Evolutionary conservation across 1,140 invertebrate species (phyloP).

Genomic region (Pseudomyrmex cubaensis): DNA sequence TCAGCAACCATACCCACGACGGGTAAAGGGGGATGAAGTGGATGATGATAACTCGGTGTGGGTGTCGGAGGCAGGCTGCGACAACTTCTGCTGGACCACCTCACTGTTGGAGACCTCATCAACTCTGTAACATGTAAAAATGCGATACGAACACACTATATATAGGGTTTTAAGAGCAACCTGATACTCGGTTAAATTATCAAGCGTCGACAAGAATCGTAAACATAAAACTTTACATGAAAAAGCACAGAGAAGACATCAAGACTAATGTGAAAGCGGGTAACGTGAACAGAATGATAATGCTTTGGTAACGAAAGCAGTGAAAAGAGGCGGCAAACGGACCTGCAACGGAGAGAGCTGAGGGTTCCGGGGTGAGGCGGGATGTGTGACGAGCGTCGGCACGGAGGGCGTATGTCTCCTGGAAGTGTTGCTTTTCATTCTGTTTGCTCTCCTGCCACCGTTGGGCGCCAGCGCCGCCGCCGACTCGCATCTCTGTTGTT

Average conservation of each 20-base stretch:
- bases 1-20: conserved; percentile 89
- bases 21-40: conserved; percentile 84
- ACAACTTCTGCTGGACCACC: conserved; percentile 83
- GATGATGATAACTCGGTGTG: conserved; percentile 80
- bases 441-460: conserved; percentile 80
- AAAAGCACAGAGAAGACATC: not conserved
- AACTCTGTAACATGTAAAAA: conserved; percentile 82
- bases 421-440: conserved; percentile 80
- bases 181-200: not conserved
- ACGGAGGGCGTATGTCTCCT: conserved; percentile 78
- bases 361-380: conserved; percentile 85
- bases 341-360: conserved; percentile 87
- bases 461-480: conserved; percentile 72
- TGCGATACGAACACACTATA: not conserved
- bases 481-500: conserved; percentile 81
- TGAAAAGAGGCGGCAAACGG: conserved; percentile 64
- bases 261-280: conserved; percentile 17
- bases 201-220: not conserved
- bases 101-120: conserved; percentile 84
- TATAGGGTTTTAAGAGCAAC: not conserved
- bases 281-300: not conserved
- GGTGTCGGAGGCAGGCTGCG: conserved; percentile 83
- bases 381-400: conserved; percentile 77
- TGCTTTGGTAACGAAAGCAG: conserved; percentile 18
- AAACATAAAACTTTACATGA: conserved; percentile 4